A percentile compares a stretch with the other conserved stretches of the same genome.
phyloP scores from a whole-genome alignment of 2,888 invertebrate genomes.

The Agonum fuliginosum region DNA sequence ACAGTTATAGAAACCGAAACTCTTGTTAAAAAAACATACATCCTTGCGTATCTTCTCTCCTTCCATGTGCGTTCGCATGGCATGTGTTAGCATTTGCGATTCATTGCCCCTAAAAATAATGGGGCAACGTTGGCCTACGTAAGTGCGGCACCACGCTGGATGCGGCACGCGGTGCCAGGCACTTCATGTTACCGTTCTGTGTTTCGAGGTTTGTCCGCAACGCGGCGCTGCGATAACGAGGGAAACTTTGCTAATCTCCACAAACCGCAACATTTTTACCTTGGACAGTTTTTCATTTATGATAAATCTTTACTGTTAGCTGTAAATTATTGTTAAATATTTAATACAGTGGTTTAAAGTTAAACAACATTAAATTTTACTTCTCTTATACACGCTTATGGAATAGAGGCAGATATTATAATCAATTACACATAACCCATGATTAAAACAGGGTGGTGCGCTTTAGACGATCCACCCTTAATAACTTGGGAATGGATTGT shows the following conservation, averaged over 20 bases:
- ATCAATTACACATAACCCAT: too few species aligned
- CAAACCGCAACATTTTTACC: not conserved
- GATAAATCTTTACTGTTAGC: not conserved
- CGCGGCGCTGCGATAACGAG: not conserved
- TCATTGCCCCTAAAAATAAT: constrained; percentile 52
- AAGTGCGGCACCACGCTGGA: constrained; percentile 9
- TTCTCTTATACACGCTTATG: too few species aligned
- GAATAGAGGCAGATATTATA: too few species aligned
- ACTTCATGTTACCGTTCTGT: not conserved
- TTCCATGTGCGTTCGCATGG: not conserved
- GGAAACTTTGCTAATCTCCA: constrained; percentile 14
- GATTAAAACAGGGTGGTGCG: too few species aligned
- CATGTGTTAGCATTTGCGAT: constrained; percentile 43
- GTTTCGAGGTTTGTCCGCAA: not conserved
- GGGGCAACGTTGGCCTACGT: constrained; percentile 23
- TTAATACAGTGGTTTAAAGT: too few species aligned
- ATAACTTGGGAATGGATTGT: too few species aligned
- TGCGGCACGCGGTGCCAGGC: constrained; percentile 23
- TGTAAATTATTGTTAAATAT: not conserved
- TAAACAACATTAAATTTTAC: too few species aligned
- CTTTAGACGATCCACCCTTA: too few species aligned
- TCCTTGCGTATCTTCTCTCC: not conserved
- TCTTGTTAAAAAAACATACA: constrained; percentile 5
- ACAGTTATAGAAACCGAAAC: too few species aligned
- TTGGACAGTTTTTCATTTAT: too few species aligned